These are phyloP conservation scores for Melanotus villosus DNA, from an alignment of 2,888 invertebrate species.

Conservation along the genomic window DNA sequence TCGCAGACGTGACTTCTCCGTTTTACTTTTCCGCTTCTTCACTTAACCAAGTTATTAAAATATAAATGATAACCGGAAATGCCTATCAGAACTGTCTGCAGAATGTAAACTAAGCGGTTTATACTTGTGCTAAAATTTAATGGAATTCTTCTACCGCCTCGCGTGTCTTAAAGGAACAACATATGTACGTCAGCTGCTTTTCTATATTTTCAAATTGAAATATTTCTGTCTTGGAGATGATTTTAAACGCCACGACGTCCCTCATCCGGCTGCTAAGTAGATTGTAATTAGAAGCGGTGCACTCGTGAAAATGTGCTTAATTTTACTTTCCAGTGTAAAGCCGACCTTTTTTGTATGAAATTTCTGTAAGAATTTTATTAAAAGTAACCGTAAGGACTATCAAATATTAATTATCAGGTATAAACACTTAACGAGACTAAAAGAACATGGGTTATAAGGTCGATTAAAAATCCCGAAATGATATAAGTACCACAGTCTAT, in stretches of 20 bases:
- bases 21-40: constrained; percentile 3
- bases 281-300: constrained; percentile 2
- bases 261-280: background rate
- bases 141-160: constrained; percentile 50
- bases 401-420: too few relatives aligned
- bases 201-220: constrained; percentile 34
- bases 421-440: too few relatives aligned
- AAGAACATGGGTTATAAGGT: too few relatives aligned
- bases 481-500: too few relatives aligned
- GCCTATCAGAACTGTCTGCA: constrained; percentile 56
- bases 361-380: too few relatives aligned
- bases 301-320: background rate
- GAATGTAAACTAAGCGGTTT: constrained; percentile 58
- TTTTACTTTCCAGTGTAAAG: too few relatives aligned
- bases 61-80: constrained; percentile 60
- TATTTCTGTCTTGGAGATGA: constrained; percentile 34
- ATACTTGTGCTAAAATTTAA: constrained; percentile 57
- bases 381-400: too few relatives aligned
- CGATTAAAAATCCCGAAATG: too few relatives aligned
- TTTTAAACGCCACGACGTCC: background rate
- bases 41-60: constrained; percentile 43
- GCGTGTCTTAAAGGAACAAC: constrained; percentile 34
- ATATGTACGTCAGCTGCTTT: constrained; percentile 44
- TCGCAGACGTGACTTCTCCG: background rate
- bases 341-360: too few relatives aligned